Evolutionary conservation across 2,888 invertebrate species (phyloP).

Genomic region (Epinotia bilunana): DNA sequence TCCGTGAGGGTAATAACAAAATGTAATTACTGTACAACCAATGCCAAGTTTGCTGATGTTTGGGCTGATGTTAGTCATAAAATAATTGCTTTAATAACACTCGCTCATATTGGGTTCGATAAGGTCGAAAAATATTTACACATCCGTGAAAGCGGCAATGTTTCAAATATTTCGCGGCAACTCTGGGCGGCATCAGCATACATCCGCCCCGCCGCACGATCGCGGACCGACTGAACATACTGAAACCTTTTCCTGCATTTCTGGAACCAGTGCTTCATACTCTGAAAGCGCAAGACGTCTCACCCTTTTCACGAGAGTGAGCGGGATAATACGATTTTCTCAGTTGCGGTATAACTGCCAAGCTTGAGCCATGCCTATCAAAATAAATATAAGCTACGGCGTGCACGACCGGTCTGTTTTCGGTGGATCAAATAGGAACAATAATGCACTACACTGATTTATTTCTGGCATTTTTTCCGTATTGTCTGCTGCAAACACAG

Average conservation of each 20-base stretch:
- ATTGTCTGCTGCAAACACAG: constrained; percentile 7
- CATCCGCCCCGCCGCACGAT: constrained; percentile 74
- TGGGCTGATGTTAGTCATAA: background rate
- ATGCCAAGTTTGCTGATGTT: constrained; percentile 26
- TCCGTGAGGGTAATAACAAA: constrained; percentile 42
- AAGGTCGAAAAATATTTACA: constrained; percentile 33
- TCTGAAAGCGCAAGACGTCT: constrained; percentile 62
- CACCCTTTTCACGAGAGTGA: constrained; percentile 59
- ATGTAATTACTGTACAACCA: constrained; percentile 41
- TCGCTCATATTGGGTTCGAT: constrained; percentile 6
- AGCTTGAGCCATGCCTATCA: constrained; percentile 61
- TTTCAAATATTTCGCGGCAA: constrained; percentile 52
- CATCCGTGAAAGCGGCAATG: constrained; percentile 51
- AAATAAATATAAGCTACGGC: constrained; percentile 71
- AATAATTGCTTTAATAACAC: constrained; percentile 21
- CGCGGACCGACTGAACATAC: constrained; percentile 73
- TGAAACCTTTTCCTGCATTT: constrained; percentile 62
- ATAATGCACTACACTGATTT: constrained; percentile 43
- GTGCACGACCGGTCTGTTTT: constrained; percentile 63
- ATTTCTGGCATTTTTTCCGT: constrained; percentile 35
- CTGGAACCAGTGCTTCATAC: constrained; percentile 55
- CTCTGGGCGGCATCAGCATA: constrained; percentile 56
- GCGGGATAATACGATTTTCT: constrained; percentile 56
- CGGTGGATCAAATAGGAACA: constrained; percentile 48
- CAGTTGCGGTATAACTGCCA: constrained; percentile 51